Evolutionary conservation across 1,140 invertebrate species (phyloP), one percentile per base, ranked within the genome.

Genomic region (Periplaneta americana): DNA sequence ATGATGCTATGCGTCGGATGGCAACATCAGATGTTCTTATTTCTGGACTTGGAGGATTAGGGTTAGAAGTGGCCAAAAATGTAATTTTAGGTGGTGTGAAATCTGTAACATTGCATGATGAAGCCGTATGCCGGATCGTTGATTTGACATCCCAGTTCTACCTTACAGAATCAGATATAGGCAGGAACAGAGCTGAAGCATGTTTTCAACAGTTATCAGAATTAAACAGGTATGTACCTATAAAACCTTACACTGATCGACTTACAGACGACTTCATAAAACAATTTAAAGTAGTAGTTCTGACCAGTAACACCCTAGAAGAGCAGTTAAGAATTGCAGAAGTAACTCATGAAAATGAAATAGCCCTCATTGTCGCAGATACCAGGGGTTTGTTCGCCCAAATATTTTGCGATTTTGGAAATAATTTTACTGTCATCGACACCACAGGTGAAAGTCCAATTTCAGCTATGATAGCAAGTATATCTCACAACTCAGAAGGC

Each of bases 61-160:
- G 99, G 18, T 95, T 99, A 15, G 99, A 99, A 91, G 92, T 99
- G 82, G 98, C 98, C 0, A 99, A 99, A 90, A 99, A 99, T 90
- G 94, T 99, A 82, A 98, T 99, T 85, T 92, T 99, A 78, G 96
- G 95, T 85, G 98, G 98, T 83, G 98, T 99, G 32, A 98, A 98
- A 88, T 98, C 97, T 34, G 98, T 99, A 48, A 98, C 98, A 74
- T 90, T 99, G 83, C 98, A 99, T 88, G 98, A 99, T 88, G 90
- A 93, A 85, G 88, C 88, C 79, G 84, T 85, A 82, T 93, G 92
- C 84, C 88, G 88, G n/a, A 87, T 93, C 13, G 85, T 88, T 17
- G 94, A 96, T 87, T 89, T 96, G 80, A 92, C 94, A 1, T 95
- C 94, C 82, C 95, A 99, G 89, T 99, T 98, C 89, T 99, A 98